Conservation (phyloP, 2,888 invertebrate genomes). For the Philereme vetulata region DNA sequence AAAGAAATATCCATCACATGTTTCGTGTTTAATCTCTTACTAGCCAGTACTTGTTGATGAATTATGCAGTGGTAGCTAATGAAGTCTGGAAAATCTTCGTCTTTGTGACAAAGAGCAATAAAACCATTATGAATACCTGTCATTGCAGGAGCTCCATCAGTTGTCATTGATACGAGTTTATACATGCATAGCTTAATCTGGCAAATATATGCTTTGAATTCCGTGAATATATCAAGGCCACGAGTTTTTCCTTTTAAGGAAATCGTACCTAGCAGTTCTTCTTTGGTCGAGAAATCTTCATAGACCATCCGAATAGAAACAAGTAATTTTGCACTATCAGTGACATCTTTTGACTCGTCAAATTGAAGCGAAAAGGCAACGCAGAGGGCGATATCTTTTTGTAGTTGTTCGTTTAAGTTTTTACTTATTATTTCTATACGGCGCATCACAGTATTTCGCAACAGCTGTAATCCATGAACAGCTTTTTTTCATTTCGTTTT, state of each 20-base stretch:
- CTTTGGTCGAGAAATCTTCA: conserved; percentile 37
- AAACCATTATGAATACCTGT: conserved; percentile 35
- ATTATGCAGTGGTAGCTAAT: conserved; percentile 5
- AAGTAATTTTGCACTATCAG: conserved; percentile 37
- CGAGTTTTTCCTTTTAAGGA: conserved; percentile 38
- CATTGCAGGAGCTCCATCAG: conserved; percentile 35
- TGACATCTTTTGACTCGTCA: conserved; percentile 39
- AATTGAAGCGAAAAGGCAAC: conserved; percentile 33
- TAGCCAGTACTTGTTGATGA: conserved; percentile 7
- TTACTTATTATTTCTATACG: conserved; percentile 29
- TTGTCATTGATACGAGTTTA: conserved; percentile 40
- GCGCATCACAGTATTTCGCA: conserved; percentile 38
- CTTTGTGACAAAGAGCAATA: conserved; percentile 9
- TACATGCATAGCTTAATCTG: conserved; percentile 34
- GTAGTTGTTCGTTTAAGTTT: conserved; percentile 31
- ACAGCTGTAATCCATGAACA: conserved; percentile 36
- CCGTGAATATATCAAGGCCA: conserved; percentile 29
- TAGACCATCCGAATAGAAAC: conserved; percentile 34
- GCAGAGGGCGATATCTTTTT: conserved; percentile 32
- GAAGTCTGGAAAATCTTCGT: conserved; percentile 3
- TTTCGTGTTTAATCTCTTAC: conserved; percentile 14
- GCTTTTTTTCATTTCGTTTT: conserved; percentile 32
- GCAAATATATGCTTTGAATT: conserved; percentile 19
- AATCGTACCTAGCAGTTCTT: conserved; percentile 37
- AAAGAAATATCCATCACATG: conserved; percentile 21